Conservation (phyloP, 2,113 vertebrate genomes). For the Carassius carassius region DNA sequence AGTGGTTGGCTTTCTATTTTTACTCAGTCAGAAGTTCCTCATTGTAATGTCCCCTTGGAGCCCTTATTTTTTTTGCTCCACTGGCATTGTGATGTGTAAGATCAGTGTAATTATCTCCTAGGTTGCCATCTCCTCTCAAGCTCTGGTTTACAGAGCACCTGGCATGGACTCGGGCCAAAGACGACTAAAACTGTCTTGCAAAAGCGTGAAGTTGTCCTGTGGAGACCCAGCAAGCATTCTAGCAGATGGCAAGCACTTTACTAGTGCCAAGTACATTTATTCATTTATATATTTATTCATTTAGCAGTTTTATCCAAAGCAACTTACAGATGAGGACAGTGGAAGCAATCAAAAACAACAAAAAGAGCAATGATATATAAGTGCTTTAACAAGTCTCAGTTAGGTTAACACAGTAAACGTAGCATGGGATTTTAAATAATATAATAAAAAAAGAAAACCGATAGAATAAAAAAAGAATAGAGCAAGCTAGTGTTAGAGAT, state of each 20-base stretch:
- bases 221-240: constrained; percentile 36
- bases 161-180: constrained; percentile 1
- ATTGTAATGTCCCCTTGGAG: neutral
- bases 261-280: neutral
- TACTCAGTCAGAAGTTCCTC: neutral
- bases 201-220: constrained; percentile 22
- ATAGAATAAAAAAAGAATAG: too few relatives aligned
- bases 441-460: too few relatives aligned
- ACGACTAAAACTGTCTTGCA: neutral
- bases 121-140: neutral
- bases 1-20: neutral
- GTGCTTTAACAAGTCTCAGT: too few relatives aligned
- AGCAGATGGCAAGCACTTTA: constrained; percentile 35
- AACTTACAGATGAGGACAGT: too few relatives aligned
- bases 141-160: constrained; percentile 3
- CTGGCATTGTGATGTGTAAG: neutral
- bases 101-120: constrained; percentile 38
- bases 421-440: too few relatives aligned
- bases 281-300: too few relatives aligned
- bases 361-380: too few relatives aligned
- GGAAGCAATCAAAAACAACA: too few relatives aligned
- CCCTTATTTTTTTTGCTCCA: neutral
- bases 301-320: too few relatives aligned
- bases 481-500: too few relatives aligned
- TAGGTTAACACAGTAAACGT: too few relatives aligned